These are phyloP conservation scores for Onthophagus sagittarius DNA, from an alignment of 2,888 invertebrate genomes.

Conservation along the genomic window DNA sequence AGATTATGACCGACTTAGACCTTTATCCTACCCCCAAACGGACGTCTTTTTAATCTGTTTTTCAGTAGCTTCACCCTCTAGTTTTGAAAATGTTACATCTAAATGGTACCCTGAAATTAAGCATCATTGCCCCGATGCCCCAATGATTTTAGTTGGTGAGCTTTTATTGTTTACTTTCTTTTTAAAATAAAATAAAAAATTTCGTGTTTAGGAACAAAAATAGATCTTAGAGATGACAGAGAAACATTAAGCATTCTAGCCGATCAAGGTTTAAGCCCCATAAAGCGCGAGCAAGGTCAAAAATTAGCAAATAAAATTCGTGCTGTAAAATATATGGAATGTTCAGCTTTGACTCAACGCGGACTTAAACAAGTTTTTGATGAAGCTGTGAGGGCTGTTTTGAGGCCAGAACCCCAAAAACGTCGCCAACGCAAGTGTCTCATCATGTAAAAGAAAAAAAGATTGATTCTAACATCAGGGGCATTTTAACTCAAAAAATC, in stretches of 20 bases:
- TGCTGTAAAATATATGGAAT: constrained; percentile 99
- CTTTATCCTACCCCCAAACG: constrained; percentile 97
- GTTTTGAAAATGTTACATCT: constrained; percentile 98
- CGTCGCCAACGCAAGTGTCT: constrained; percentile 88
- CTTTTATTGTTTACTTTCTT: too few relatives aligned
- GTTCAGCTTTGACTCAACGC: constrained; percentile 97
- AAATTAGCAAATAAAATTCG: constrained; percentile 98
- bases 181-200: neutral
- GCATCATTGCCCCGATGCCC: constrained; percentile 99
- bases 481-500: neutral
- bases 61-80: constrained; percentile 98
- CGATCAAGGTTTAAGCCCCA: constrained; percentile 91
- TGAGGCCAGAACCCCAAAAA: constrained; percentile 95
- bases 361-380: constrained; percentile 98
- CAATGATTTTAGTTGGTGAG: constrained; percentile 86
- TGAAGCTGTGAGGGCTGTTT: constrained; percentile 95
- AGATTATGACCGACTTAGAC: constrained; percentile 93
- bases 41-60: constrained; percentile 99
- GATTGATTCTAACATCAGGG: neutral
- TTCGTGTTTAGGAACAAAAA: constrained; percentile 78
- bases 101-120: constrained; percentile 99
- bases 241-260: constrained; percentile 88
- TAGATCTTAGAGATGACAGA: constrained; percentile 96
- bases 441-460: constrained; percentile 40
- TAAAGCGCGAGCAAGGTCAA: constrained; percentile 96